Evolutionary conservation across 2,888 invertebrate species (phyloP).

Genomic region (Cheilosia pagana): DNA sequence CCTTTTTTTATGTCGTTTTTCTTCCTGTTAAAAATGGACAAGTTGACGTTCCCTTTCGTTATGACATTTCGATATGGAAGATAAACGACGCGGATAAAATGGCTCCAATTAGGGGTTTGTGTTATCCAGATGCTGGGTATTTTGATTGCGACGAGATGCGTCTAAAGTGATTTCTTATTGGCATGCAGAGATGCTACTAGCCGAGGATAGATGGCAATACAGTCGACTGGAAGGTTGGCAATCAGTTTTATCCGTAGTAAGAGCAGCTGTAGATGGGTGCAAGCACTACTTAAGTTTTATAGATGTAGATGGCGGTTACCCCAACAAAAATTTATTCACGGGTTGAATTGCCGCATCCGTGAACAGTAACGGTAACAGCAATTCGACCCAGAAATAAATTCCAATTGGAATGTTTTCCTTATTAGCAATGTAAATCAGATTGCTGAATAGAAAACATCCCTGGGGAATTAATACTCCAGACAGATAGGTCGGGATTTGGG

Average conservation of each 20-base stretch:
- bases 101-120: slow-evolving; percentile 44
- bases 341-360: too few species aligned
- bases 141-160: slow-evolving; percentile 63
- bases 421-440: too few species aligned
- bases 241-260: slow-evolving; percentile 44
- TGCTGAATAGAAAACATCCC: too few species aligned
- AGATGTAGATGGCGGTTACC: not conserved
- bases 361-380: too few species aligned
- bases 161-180: slow-evolving; percentile 46
- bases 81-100: slow-evolving; percentile 69
- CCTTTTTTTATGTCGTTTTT: slow-evolving; percentile 66
- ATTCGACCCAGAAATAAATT: too few species aligned
- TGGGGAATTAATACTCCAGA: too few species aligned
- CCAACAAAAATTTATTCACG: not conserved
- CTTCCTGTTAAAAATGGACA: slow-evolving; percentile 60
- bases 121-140: slow-evolving; percentile 70
- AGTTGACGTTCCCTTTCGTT: slow-evolving; percentile 59
- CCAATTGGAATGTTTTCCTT: too few species aligned
- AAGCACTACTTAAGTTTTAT: not conserved
- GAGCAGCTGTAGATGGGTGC: not conserved
- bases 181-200: slow-evolving; percentile 17
- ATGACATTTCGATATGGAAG: slow-evolving; percentile 56
- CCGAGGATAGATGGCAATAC: slow-evolving; percentile 1
- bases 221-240: rapidly evolving
- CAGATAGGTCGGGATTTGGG: too few species aligned